Evolutionary conservation across 2,113 vertebrate genomes (phyloP).

Genomic region (Calonectris borealis): DNA sequence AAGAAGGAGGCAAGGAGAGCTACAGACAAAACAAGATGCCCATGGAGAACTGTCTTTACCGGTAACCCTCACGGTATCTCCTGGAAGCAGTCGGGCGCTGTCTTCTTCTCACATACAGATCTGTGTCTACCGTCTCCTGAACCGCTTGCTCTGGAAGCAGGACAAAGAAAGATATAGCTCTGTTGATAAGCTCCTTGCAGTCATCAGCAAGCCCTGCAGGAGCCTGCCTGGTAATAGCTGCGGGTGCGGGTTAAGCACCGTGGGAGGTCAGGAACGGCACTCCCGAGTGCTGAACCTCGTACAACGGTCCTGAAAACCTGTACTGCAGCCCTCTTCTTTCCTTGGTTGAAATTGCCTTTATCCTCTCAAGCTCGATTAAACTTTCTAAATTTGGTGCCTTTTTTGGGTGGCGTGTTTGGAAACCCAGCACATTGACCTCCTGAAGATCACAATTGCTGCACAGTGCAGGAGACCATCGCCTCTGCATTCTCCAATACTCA

Average conservation of each 20-base stretch:
- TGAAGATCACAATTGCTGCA: not conserved
- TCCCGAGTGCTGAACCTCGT: not conserved
- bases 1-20: not conserved
- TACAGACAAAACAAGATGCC: not conserved
- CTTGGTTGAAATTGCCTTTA: not conserved
- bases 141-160: constrained; percentile 56
- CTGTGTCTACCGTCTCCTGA: constrained; percentile 46
- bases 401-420: not conserved
- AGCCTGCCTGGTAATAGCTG: not conserved
- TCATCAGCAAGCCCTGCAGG: not conserved
- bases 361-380: not conserved
- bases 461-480: not conserved
- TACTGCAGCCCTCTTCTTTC: not conserved
- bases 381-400: not conserved
- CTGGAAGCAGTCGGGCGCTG: not conserved
- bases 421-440: not conserved
- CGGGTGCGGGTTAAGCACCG: not conserved
- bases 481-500: not conserved
- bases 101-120: constrained; percentile 4
- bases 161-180: not conserved
- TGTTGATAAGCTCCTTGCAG: not conserved
- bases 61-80: not conserved
- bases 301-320: not conserved
- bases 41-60: not conserved
- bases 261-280: not conserved